Evolutionary conservation across 2,113 vertebrate species (phyloP).

Genomic region (Nestor notabilis): DNA sequence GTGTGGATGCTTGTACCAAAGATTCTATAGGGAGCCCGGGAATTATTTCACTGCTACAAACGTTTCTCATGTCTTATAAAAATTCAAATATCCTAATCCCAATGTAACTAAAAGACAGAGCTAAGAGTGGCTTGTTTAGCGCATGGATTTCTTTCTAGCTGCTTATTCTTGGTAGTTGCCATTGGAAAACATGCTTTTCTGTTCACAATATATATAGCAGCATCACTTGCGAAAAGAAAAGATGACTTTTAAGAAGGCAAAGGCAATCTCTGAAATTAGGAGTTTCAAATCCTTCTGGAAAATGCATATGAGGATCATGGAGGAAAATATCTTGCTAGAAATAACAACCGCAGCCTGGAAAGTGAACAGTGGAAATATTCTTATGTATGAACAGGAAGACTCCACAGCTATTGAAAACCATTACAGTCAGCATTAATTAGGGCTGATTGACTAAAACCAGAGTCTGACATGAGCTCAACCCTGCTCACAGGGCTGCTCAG

Average conservation of each 20-base stretch:
- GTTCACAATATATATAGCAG: neutral
- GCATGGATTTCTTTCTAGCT: neutral
- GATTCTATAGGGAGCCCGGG: neutral
- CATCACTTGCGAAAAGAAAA: neutral
- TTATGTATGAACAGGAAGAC: neutral
- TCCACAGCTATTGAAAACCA: neutral
- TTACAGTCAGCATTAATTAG: neutral
- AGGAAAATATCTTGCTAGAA: neutral
- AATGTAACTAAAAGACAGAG: neutral
- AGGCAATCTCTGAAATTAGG: neutral
- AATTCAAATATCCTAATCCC: neutral
- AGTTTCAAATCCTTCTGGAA: conserved; percentile 41
- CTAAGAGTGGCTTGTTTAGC: neutral
- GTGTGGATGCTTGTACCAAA: neutral
- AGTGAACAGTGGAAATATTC: neutral
- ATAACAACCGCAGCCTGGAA: neutral
- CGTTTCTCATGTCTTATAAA: neutral
- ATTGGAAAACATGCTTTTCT: neutral
- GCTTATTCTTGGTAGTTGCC: neutral
- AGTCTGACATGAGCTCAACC: neutral
- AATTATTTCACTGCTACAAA: neutral
- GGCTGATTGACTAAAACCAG: conserved; percentile 4
- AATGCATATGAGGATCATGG: conserved; percentile 1
- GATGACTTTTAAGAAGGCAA: neutral
- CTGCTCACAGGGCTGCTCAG: neutral